Conservation (phyloP, 2,888 invertebrate species). For the Cephus pygmeus region DNA sequence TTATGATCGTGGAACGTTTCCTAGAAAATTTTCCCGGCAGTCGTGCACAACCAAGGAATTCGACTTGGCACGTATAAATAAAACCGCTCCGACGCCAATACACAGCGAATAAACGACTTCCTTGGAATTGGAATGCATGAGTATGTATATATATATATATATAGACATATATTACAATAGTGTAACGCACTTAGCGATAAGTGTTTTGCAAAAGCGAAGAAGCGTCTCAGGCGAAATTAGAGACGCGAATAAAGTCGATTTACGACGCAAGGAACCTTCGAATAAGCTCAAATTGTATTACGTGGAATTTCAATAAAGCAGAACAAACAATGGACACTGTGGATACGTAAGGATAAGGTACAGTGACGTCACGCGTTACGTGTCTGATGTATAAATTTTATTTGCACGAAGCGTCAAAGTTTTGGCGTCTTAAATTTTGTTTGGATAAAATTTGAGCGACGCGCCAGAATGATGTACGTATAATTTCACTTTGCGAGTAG, state of each 20-base stretch:
- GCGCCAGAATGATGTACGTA: not conserved
- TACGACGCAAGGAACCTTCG: not conserved
- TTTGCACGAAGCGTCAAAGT: not conserved
- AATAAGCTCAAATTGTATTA: not conserved
- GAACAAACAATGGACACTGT: not conserved
- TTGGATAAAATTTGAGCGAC: no score
- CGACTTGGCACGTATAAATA: not conserved
- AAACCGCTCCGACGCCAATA: not conserved
- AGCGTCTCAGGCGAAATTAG: not conserved
- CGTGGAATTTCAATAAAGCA: not conserved
- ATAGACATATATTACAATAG: not conserved
- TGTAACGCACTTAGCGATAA: not conserved
- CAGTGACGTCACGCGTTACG: not conserved
- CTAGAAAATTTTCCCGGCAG: not conserved
- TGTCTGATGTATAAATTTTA: not conserved
- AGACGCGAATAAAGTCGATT: not conserved
- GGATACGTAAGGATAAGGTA: not conserved
- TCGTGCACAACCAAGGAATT: not conserved
- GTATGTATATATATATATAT: not conserved
- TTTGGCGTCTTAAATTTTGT: no score
- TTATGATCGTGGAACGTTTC: not conserved
- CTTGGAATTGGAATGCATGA: not conserved
- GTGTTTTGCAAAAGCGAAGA: not conserved
- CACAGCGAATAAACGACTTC: not conserved
- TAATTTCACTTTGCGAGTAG: not conserved